Evolutionary conservation across 2,888 invertebrate species (phyloP).

Genomic region (Scaeva pyrastri): DNA sequence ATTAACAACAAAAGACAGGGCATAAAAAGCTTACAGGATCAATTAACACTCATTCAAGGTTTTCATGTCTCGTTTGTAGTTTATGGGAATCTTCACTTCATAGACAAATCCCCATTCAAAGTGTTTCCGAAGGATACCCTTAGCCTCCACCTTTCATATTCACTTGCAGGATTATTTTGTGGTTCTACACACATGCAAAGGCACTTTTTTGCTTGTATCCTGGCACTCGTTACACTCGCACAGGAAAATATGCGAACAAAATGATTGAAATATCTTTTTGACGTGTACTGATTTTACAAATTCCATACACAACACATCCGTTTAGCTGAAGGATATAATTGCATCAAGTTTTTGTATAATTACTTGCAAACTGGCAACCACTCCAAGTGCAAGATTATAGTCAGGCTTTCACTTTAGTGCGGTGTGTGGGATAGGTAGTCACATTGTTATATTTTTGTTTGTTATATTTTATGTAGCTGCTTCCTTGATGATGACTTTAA

Average conservation of each 20-base stretch:
- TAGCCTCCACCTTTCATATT: neutral
- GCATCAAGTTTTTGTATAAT: conserved; percentile 56
- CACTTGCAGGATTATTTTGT: neutral
- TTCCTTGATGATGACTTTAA: conserved; percentile 46
- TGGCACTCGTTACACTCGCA: neutral
- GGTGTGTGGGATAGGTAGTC: neutral
- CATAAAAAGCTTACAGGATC: conserved; percentile 39
- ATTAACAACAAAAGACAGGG: conserved; percentile 8
- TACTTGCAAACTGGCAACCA: conserved; percentile 47
- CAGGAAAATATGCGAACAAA: neutral
- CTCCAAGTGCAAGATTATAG: conserved; percentile 50
- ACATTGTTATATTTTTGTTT: neutral
- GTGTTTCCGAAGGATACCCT: neutral
- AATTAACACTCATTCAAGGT: conserved; percentile 50
- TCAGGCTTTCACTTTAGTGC: conserved; percentile 5
- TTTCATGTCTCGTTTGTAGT: conserved; percentile 18
- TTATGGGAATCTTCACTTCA: neutral
- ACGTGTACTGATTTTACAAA: neutral
- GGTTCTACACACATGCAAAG: neutral
- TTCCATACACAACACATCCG: conserved; percentile 22
- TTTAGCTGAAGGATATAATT: conserved; percentile 45
- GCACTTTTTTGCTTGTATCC: neutral
- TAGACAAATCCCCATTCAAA: neutral
- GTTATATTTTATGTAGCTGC: neutral
- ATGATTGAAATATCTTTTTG: conserved; percentile 52